Base-by-base conservation (phyloP, 64 coral and sea anemone genomes). In the Hydrozoanthus tunicans region DNA sequence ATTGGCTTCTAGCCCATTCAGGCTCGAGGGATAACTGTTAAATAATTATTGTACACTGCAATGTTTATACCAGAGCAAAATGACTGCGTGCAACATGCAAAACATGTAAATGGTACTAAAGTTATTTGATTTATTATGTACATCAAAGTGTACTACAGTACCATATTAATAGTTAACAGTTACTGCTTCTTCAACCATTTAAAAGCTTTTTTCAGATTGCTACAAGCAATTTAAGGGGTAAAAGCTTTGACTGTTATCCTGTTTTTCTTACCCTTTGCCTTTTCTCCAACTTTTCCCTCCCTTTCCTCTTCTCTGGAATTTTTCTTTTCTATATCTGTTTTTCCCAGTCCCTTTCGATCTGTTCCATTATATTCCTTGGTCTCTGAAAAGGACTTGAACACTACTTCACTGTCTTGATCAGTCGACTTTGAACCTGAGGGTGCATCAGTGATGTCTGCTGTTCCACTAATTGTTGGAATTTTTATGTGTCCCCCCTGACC, bases 401-500 rank as follows among this genome's bases (percentile, higher is more conserved):
- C 70, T 13, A 59, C 56, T 59, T 3, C 58, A 43, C 69, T 85
- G 80, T 51, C 56, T 65, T 43, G 81, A 67, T 83, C 62, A 54
- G 81, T 7, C 17, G 4, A 17, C 14, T 20, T 53, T 4, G 23
- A 10, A 13, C 51, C 81, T 52, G 61, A 54, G 52, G 32, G 32
- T 0, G 51, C 51, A 53, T 5, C 43, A 77, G 43, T 77, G 54
- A 52, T 14, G 15, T 14, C 51, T 6, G 63, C 20, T 11, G 6
- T 85, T 63, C 70, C 43, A 54, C 51, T 14, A 51, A 20, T 73
- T 32, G 24, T 11, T 58, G 23, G 56, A 43, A 32, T 88, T 3
- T 58, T 56, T 25, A 88, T 70, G 15, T 58, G 55, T 27, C 81
- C 43, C 82, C 20, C 67, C 72, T 94, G 83, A 75, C 83, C 5